phyloP scores from a whole-genome alignment of 2,888 invertebrate species.

The Macrophya annulata region DNA sequence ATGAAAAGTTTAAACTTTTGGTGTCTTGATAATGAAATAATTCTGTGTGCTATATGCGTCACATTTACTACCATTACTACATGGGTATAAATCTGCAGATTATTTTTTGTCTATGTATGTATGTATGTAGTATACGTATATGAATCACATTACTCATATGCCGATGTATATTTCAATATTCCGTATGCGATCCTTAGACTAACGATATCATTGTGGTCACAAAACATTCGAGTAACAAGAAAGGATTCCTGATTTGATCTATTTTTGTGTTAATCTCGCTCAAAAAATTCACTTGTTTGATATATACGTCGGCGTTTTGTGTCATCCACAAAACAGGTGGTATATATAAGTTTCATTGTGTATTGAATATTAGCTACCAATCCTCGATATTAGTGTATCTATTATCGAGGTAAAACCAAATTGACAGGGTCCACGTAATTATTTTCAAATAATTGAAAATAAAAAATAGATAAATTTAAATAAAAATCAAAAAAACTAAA shows the following conservation, averaged over 20 bases:
- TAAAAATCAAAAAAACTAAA: conserved; percentile 37
- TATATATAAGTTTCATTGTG: not conserved
- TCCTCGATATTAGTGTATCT: not conserved
- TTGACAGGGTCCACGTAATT: not conserved
- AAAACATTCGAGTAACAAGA: not conserved
- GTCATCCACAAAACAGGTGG: conserved; percentile 22
- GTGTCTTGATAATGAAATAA: conserved; percentile 5
- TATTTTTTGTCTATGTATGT: not conserved
- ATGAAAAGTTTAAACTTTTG: not conserved
- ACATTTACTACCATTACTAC: conserved; percentile 5
- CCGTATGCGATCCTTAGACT: not conserved
- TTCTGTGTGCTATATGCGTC: conserved; percentile 28
- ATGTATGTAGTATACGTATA: too few relatives aligned
- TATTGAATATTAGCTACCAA: not conserved
- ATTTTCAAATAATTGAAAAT: conserved; percentile 24
- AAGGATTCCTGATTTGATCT: not conserved
- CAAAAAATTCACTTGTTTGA: conserved; percentile 13
- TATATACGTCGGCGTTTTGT: conserved; percentile 20
- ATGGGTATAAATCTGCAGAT: not conserved
- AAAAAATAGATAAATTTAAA: too few relatives aligned
- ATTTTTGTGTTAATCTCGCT: not conserved
- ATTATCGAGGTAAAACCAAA: conserved; percentile 16
- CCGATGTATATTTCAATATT: conserved; percentile 23
- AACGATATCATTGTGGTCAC: not conserved
- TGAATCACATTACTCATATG: not conserved